phyloP scores from a whole-genome alignment of 2,888 invertebrate species.

The Platerodrilus igneus region DNA sequence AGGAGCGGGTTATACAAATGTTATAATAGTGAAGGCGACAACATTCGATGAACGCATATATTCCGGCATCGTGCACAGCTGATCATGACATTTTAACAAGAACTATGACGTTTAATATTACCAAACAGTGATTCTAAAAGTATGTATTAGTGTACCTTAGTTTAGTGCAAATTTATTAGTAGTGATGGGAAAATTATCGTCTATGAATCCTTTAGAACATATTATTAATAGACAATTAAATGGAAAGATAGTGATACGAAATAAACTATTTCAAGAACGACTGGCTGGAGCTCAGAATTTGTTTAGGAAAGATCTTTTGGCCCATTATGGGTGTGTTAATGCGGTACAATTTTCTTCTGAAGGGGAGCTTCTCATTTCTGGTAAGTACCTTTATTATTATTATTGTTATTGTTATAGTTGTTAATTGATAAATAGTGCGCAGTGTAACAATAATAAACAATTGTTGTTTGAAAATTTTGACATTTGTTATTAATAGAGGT shows the following conservation, averaged over 20 bases:
- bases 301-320: conserved; percentile 76
- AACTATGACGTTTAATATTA: conserved; percentile 37
- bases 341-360: conserved; percentile 90
- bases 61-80: conserved; percentile 36
- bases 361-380: conserved; percentile 83
- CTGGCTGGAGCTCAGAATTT: conserved; percentile 68
- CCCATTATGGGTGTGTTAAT: conserved; percentile 95
- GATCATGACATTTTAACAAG: conserved; percentile 42
- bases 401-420: no score
- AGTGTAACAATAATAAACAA: no score
- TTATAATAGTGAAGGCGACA: no score
- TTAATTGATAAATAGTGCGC: no score
- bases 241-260: conserved; percentile 54
- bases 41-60: conserved; percentile 25
- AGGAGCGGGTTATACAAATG: no score
- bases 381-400: conserved; percentile 59
- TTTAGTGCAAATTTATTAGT: no score
- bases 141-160: no score
- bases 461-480: no score
- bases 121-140: no score
- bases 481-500: no score
- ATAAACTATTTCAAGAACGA: conserved; percentile 57
- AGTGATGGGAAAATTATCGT: conserved; percentile 48
- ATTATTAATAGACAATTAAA: conserved; percentile 60
- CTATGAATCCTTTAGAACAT: conserved; percentile 57